Conservation (phyloP, 2,113 vertebrate genomes). For the Coryphaenoides rupestris region DNA sequence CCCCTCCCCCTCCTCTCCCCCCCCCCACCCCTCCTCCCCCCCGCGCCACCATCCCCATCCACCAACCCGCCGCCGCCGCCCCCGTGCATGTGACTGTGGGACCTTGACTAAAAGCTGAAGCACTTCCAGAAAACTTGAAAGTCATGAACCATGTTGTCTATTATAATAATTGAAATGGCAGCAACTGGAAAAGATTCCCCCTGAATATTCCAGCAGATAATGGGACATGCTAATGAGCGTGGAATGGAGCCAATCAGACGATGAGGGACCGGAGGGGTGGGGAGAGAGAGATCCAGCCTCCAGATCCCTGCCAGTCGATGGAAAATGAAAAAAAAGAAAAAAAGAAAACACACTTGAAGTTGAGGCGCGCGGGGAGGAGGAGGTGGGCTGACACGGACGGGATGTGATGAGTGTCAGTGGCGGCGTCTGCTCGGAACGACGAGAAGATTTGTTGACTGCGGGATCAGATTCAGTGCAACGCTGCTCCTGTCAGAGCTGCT, state of each 20-base stretch:
- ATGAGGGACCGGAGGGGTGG: slow-evolving; percentile 31
- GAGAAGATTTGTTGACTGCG: slow-evolving; percentile 19
- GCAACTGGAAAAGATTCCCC: slow-evolving; percentile 69
- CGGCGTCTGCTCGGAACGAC: slow-evolving; percentile 39
- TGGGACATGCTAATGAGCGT: slow-evolving; percentile 75
- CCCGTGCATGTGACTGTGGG: slow-evolving; percentile 62
- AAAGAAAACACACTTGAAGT: not conserved
- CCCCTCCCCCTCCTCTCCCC: slow-evolving; percentile 50
- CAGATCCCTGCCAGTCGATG: slow-evolving; percentile 28
- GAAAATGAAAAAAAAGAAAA: too few species aligned
- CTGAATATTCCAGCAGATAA: slow-evolving; percentile 73
- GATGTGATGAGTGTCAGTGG: slow-evolving; percentile 35
- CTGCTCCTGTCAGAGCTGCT: slow-evolving; percentile 54
- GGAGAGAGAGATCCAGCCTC: slow-evolving; percentile 40
- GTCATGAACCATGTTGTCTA: slow-evolving; percentile 73
- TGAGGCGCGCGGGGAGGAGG: not conserved
- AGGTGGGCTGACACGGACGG: slow-evolving; percentile 13
- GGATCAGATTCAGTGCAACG: slow-evolving; percentile 28
- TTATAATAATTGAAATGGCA: slow-evolving; percentile 74
- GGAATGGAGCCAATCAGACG: slow-evolving; percentile 73
- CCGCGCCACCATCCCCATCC: not conserved
- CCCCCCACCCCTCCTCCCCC: too few species aligned
- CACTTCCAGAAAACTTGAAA: slow-evolving; percentile 74
- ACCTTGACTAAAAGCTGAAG: slow-evolving; percentile 73
- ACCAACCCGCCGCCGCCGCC: too few species aligned